A percentile compares a stretch with the other conserved stretches of the same genome.
Evolutionary conservation across 2,113 vertebrate genomes (phyloP).

Genomic region (Speoplatyrhinus poulsoni): DNA sequence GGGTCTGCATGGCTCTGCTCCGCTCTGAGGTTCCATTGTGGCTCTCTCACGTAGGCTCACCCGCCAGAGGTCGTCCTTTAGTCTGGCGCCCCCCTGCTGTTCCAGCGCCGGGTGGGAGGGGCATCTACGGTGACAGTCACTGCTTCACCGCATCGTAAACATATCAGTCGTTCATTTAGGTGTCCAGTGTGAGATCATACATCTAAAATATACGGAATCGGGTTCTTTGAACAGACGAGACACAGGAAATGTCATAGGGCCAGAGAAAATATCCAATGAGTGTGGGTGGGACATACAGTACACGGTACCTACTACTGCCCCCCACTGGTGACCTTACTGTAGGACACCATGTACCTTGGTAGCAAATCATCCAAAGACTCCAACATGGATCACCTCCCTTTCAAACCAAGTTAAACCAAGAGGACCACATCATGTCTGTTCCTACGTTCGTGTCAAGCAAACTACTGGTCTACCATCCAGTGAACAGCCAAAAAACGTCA

Average conservation of each 20-base stretch:
- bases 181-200: too few species aligned
- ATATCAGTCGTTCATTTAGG: too few species aligned
- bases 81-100: too few species aligned
- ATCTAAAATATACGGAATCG: too few species aligned
- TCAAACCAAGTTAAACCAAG: background rate
- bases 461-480: background rate
- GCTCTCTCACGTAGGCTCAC: background rate
- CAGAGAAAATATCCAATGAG: constrained; percentile 6
- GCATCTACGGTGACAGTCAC: too few species aligned
- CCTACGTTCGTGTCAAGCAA: too few species aligned
- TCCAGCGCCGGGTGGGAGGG: too few species aligned
- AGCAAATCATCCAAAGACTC: background rate
- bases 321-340: constrained; percentile 48
- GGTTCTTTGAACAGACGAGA: too few species aligned
- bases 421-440: background rate
- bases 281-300: constrained; percentile 30
- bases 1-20: constrained; percentile 7
- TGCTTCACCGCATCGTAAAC: too few species aligned
- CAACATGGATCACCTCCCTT: background rate
- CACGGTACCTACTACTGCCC: constrained; percentile 32
- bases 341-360: constrained; percentile 14
- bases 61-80: too few species aligned
- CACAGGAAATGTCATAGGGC: too few species aligned
- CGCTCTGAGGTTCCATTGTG: constrained; percentile 49
- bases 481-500: background rate